Evolutionary conservation across 2,113 vertebrate genomes (phyloP), one percentile per base, ranked within the genome.

Genomic region (Caracal caracal): DNA sequence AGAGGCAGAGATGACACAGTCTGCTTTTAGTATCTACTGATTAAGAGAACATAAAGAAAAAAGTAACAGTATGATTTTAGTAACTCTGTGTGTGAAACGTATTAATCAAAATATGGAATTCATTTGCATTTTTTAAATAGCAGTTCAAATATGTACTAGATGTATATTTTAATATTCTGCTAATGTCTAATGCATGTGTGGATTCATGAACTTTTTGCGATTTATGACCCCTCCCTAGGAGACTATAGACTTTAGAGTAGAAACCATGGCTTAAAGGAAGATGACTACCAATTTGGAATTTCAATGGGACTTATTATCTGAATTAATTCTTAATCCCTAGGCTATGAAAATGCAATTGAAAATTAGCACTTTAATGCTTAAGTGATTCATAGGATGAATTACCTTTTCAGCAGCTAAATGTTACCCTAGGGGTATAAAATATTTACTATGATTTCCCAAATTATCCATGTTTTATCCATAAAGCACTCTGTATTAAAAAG

Each of bases 261-360:
- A 88, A 76, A 85, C 3, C 1, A 35, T 33, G 56, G 6, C 28
- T 90, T 81, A 53, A 89, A 91, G 37, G 49, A 70, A 90, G 88
- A 83, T 75, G 19, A 95, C 35, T 93, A 90, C 16, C 17, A 93
- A 78, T 68, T 96, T 96, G 63, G 37, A 96, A 96, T 97, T 97
- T 96, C 81, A 85, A 24, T 73, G 65, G 35, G 76, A 56, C 40
- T 95, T 88, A 92, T 96, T 96, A 94, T 96, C 16, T 91, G 81
- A 95, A 93, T 95, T 97, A 96, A 97, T 96, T 95, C 78, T 92
- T 93, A 93, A 93, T 82, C 85, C 90, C 71, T 90, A 82, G 43
- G 65, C 88, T 92, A 94, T 86, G 11, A 33, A 93, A 96, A n/a
- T 73, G 10, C 71, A 96, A 94, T 79, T 85, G 66, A 96, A 97